These are phyloP conservation scores for Mus pahari DNA, from an alignment of 2,113 vertebrate species.

Conservation along the genomic window DNA sequence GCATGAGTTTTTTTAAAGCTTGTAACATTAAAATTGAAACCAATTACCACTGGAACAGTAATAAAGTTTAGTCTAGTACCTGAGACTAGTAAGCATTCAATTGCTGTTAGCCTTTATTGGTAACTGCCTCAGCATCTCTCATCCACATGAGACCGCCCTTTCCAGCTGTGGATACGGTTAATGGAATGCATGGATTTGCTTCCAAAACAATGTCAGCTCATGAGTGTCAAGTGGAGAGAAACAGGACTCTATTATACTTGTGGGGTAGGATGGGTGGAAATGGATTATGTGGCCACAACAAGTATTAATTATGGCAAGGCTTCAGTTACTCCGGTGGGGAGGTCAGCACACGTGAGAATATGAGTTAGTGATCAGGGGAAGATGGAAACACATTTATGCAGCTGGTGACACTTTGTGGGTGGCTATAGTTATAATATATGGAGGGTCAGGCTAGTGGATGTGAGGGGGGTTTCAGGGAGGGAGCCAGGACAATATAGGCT, in stretches of 20 bases:
- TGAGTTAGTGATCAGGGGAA: slow-evolving; percentile 5
- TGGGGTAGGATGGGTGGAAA: background rate
- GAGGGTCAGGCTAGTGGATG: background rate
- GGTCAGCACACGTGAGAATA: slow-evolving; percentile 53
- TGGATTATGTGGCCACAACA: slow-evolving; percentile 46
- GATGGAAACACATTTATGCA: slow-evolving; percentile 38
- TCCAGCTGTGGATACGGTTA: background rate
- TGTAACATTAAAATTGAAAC: background rate
- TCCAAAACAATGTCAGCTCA: slow-evolving; percentile 1
- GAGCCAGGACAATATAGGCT: background rate
- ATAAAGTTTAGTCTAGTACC: background rate
- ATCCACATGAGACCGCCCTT: background rate
- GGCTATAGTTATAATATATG: slow-evolving; percentile 4
- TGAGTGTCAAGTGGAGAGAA: slow-evolving; percentile 40
- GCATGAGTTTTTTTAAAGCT: background rate
- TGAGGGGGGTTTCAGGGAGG: too few species aligned
- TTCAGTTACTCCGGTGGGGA: slow-evolving; percentile 42
- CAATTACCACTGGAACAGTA: background rate
- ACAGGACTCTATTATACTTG: slow-evolving; percentile 1
- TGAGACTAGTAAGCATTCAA: background rate
- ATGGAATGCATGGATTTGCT: slow-evolving; percentile 6
- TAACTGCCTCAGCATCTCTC: background rate
- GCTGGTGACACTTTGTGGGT: slow-evolving; percentile 30
- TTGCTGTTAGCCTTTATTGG: slow-evolving; percentile 16
- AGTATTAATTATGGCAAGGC: slow-evolving; percentile 70